Evolutionary conservation across 2,797 vertebrate genomes (phyloP), one percentile per base, ranked within the genome.

Genomic region (Phaenicophaeus curvirostris): DNA sequence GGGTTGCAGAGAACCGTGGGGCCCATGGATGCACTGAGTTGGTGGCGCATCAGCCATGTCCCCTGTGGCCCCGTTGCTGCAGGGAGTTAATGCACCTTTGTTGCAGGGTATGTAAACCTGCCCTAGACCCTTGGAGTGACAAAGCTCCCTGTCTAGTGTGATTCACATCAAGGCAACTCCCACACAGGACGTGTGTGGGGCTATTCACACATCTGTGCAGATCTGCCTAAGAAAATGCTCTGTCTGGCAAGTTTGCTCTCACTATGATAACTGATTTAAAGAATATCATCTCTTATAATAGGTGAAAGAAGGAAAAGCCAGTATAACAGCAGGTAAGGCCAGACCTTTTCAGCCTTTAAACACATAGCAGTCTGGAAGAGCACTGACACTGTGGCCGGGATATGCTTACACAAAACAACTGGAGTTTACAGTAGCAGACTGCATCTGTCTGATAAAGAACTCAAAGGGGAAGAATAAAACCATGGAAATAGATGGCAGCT

Each of bases 261-360:
- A 84, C 94, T 87, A 87, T 50, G 65, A 30, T 41, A 75, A n/a
- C n/a, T 21, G 69, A 93, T 65, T 68, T 69, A 73, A 91, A 78
- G 87, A 75, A 35, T 23, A 81, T 27, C 62, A 53, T 35, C 58
- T 55, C 73, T 75, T 90, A 8, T 3, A 72, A 58, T 1, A 68
- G 33, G 90, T 82, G 83, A 85, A 76, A 85, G 79, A 71, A 89
- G 48, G 41, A 74, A 72, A 90, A 73, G 77, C 20, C 66, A 65
- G 69, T 7, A 59, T 65, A 80, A 39, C 67, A 86, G 76, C 85
- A 72, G 58, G 54, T 66, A 72, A 82, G 65, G 83, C 51, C 67
- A 87, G 86, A 85, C 83, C 80, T 48, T 75, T 66, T 51, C 24
- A n/a, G 37, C 67, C 69, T 93, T 88, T 74, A 85, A 90, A 79